phyloP scores from a whole-genome alignment of 1,140 invertebrate genomes.

The Drosophila miranda region DNA sequence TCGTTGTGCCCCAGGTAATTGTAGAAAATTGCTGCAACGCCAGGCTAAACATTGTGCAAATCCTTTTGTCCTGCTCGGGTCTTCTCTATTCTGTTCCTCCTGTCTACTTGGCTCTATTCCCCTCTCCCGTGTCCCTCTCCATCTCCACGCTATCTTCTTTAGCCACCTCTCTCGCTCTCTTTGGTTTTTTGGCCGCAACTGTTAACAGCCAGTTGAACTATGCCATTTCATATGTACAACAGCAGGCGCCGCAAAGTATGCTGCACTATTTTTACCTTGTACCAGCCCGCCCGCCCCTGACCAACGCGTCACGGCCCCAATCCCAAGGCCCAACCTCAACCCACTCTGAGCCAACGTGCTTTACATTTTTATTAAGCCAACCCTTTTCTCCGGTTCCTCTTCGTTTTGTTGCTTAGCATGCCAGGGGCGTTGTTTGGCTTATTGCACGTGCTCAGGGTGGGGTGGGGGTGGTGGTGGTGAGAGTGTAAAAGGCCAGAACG shows the following conservation, averaged over 20 bases:
- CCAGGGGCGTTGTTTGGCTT: constrained; percentile 78
- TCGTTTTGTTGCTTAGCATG: constrained; percentile 71
- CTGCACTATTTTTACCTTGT: constrained; percentile 74
- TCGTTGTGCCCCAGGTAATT: constrained; percentile 75
- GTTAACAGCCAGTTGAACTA: constrained; percentile 81
- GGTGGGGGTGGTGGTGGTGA: constrained; percentile 13
- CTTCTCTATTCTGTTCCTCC: constrained; percentile 18
- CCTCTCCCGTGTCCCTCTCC: background rate
- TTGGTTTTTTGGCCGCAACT: constrained; percentile 73
- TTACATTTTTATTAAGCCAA: constrained; percentile 81
- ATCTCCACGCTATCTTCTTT: too few species aligned
- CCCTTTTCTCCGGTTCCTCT: constrained; percentile 48
- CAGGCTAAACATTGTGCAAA: constrained; percentile 80
- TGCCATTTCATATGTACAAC: constrained; percentile 76
- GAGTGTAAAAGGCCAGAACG: constrained; percentile 11
- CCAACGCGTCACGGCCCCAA: too few species aligned
- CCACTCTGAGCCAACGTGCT: constrained; percentile 60
- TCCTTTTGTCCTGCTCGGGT: constrained; percentile 59
- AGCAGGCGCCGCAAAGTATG: constrained; percentile 63
- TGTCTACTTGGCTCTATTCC: constrained; percentile 31
- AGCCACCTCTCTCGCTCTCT: constrained; percentile 8
- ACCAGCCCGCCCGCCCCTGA: constrained; percentile 5
- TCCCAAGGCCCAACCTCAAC: background rate
- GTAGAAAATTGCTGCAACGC: constrained; percentile 80
- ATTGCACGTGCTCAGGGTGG: constrained; percentile 73